phyloP scores from a whole-genome alignment of 2,888 invertebrate species.

The Limnephilus lunatus region DNA sequence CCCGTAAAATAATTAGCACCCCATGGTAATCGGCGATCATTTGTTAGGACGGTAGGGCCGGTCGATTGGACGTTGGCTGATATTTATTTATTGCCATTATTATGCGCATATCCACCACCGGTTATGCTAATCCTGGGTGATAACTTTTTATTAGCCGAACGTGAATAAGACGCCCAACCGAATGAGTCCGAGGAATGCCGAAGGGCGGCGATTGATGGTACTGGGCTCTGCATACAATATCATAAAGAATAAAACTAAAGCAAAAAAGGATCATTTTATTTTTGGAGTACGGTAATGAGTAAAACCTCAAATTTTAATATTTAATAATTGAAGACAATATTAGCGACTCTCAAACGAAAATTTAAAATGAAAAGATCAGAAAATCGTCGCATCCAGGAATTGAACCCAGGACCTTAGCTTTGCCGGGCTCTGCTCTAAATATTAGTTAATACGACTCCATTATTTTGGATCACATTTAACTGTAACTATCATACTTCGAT shows the following conservation, averaged over 20 bases:
- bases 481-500: too few species aligned
- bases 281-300: too few species aligned
- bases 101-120: slow-evolving; percentile 57
- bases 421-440: too few species aligned
- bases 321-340: too few species aligned
- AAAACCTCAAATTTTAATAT: too few species aligned
- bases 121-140: slow-evolving; percentile 62
- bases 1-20: slow-evolving; percentile 61
- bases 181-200: slow-evolving; percentile 56
- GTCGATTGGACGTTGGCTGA: slow-evolving; percentile 57
- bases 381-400: too few species aligned
- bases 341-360: too few species aligned
- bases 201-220: slow-evolving; percentile 55
- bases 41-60: slow-evolving; percentile 46
- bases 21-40: slow-evolving; percentile 54
- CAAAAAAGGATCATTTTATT: not conserved
- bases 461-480: too few species aligned
- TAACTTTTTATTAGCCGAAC: slow-evolving; percentile 62
- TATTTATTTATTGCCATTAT: slow-evolving; percentile 60
- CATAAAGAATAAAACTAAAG: not conserved
- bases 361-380: too few species aligned
- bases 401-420: too few species aligned
- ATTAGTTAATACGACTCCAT: too few species aligned
- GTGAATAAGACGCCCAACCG: slow-evolving; percentile 49
- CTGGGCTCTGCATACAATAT: not conserved